phyloP scores from a whole-genome alignment of 2,888 invertebrate genomes.

The Lasioglossum calceatum region DNA sequence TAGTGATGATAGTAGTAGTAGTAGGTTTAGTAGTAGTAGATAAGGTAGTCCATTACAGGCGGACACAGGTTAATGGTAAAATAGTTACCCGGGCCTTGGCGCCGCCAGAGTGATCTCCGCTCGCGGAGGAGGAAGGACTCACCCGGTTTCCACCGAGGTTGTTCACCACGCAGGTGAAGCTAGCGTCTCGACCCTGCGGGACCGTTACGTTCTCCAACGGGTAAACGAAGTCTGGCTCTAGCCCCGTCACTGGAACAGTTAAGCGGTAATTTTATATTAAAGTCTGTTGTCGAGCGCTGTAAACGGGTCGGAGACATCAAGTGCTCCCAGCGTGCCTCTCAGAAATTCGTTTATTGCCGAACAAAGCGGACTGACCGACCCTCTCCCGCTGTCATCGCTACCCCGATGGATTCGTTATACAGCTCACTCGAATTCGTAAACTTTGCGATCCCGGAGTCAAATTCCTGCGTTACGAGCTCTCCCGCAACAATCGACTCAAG shows the following conservation, averaged over 20 bases:
- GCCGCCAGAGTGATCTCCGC: constrained; percentile 83
- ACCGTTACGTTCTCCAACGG: constrained; percentile 94
- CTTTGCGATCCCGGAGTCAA: background rate
- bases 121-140: constrained; percentile 88
- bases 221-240: constrained; percentile 92
- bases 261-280: constrained; percentile 28
- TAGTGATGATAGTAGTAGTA: constrained; percentile 49
- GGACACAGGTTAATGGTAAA: constrained; percentile 80
- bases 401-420: background rate
- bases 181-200: constrained; percentile 92
- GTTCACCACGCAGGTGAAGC: constrained; percentile 94
- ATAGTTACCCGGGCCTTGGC: constrained; percentile 84
- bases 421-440: background rate
- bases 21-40: constrained; percentile 64
- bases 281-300: constrained; percentile 1
- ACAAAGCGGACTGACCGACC: constrained; percentile 6
- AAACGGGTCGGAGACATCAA: constrained; percentile 9
- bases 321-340: constrained; percentile 5
- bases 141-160: constrained; percentile 92
- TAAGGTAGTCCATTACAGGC: constrained; percentile 80
- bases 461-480: background rate
- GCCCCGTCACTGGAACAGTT: constrained; percentile 86
- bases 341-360: constrained; percentile 10
- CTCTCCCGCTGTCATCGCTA: background rate
- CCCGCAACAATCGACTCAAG: background rate